These are phyloP conservation scores for Scaptomyza reducta DNA, from an alignment of 2,888 invertebrate species.

Conservation along the genomic window DNA sequence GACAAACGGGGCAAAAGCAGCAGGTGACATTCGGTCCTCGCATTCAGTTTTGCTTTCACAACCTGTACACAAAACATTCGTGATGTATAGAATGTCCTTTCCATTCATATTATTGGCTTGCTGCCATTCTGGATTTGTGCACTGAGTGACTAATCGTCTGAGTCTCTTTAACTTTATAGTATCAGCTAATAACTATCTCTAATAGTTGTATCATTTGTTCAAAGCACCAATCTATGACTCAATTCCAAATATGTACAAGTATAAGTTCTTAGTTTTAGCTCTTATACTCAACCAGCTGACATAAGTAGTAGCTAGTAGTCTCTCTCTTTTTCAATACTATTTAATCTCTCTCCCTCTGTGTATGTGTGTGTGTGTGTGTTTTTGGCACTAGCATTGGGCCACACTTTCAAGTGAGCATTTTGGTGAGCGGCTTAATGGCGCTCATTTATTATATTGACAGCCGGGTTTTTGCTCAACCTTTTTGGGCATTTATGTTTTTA, in stretches of 20 bases:
- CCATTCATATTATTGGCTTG: slow-evolving; percentile 1
- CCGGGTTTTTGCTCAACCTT: slow-evolving; percentile 21
- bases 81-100: neutral
- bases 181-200: no score
- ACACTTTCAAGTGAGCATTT: slow-evolving; percentile 60
- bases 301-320: neutral
- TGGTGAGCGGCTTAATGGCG: slow-evolving; percentile 59
- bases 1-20: slow-evolving; percentile 10
- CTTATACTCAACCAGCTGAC: neutral
- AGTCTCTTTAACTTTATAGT: no score
- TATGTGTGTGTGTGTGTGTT: slow-evolving; percentile 1
- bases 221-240: no score
- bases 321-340: neutral
- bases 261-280: no score
- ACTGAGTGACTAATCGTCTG: neutral
- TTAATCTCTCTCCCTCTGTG: neutral
- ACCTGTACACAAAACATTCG: neutral
- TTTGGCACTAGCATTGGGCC: slow-evolving; percentile 19
- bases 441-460: slow-evolving; percentile 77
- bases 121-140: neutral
- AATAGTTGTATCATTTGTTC: no score
- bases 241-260: no score
- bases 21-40: slow-evolving; percentile 11
- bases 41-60: neutral
- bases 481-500: neutral